phyloP scores from a whole-genome alignment of 37 sponge, comb jelly and placozoan genomes.

The Oopsacas minuta region DNA sequence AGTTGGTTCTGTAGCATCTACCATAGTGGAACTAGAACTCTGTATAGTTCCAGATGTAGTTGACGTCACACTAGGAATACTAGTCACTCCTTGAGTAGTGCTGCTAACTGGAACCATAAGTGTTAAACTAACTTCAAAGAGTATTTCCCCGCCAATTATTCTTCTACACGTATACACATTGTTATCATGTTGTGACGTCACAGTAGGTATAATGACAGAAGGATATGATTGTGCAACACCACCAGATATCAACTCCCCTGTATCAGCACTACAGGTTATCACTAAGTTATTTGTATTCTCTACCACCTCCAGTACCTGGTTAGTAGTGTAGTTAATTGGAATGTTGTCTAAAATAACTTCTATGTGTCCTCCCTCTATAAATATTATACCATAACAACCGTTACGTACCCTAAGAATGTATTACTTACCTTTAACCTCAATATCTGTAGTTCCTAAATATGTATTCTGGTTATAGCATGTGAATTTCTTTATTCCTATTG shows the following conservation, averaged over 20 bases:
- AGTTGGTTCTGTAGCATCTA: background rate
- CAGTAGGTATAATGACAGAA: background rate
- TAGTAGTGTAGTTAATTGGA: background rate
- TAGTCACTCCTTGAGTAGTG: background rate
- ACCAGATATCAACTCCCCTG: background rate
- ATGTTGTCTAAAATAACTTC: background rate
- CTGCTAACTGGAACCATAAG: too few relatives aligned
- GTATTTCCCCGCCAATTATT: background rate
- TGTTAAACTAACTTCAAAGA: background rate
- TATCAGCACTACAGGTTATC: background rate
- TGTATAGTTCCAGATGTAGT: background rate
- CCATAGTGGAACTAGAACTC: background rate
- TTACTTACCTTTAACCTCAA: background rate
- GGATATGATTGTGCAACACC: background rate
- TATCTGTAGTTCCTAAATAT: background rate
- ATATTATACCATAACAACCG: too few relatives aligned
- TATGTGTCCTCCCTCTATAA: background rate
- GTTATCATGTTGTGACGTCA: background rate
- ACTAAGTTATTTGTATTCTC: background rate
- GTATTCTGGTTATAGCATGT: background rate
- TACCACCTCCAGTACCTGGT: background rate
- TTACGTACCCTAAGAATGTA: background rate
- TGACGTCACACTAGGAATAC: background rate
- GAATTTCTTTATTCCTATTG: background rate
- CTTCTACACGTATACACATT: background rate